phyloP scores from a whole-genome alignment of 2,888 invertebrate genomes.

The Geophilus truncorum region DNA sequence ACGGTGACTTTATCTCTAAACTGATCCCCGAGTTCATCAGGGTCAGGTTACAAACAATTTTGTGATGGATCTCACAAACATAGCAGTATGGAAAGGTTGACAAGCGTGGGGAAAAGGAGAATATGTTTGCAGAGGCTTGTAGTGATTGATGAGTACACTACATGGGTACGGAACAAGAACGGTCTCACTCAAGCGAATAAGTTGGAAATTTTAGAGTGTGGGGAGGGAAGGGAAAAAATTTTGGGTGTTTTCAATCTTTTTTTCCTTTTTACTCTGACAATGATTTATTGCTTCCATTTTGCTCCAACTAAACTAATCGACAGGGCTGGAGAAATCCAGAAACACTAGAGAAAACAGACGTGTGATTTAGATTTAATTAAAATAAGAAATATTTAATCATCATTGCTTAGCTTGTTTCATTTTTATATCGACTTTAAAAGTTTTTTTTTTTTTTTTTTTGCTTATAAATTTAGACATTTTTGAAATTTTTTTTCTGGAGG shows the following conservation, averaged over 20 bases:
- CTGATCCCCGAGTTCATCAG: not conserved
- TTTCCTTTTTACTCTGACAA: not conserved
- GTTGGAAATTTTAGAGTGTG: not conserved
- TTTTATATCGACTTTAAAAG: not conserved
- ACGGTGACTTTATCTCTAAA: not conserved
- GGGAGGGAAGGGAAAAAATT: not conserved
- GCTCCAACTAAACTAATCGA: not conserved
- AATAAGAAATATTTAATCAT: not conserved
- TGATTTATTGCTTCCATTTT: not conserved
- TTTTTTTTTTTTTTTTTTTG: too few species aligned
- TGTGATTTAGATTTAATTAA: not conserved
- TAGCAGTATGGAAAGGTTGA: not conserved
- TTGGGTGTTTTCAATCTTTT: not conserved
- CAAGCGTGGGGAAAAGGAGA: not conserved
- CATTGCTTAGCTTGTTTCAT: not conserved
- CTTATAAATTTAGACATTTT: too few species aligned
- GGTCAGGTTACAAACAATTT: not conserved
- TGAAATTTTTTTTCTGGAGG: too few species aligned
- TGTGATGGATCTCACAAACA: not conserved
- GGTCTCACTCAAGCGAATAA: not conserved
- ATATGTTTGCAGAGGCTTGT: not conserved
- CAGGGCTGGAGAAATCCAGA: not conserved
- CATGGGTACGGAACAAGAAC: not conserved
- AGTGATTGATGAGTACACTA: not conserved
- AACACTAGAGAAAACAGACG: not conserved